Evolutionary conservation across 2,888 invertebrate species (phyloP).

Genomic region (Drepana falcataria): DNA sequence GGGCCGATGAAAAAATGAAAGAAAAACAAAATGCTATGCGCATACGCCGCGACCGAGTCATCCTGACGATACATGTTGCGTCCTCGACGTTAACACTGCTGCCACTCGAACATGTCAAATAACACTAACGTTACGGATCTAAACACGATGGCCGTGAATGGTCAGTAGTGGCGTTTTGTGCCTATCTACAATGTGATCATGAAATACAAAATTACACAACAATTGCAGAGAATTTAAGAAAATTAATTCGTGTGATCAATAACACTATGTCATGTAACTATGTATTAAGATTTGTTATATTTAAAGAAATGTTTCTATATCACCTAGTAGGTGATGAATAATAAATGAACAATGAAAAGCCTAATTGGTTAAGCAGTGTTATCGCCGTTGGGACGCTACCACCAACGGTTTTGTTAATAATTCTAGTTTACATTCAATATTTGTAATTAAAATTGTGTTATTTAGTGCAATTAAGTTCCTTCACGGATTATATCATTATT

Average conservation of each 20-base stretch:
- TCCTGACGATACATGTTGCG: slow-evolving; percentile 51
- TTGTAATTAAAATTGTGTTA: slow-evolving; percentile 58
- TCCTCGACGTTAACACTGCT: slow-evolving; percentile 69
- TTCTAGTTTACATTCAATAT: slow-evolving; percentile 47
- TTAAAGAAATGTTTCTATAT: slow-evolving; percentile 18
- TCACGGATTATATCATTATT: slow-evolving; percentile 50
- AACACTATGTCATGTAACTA: slow-evolving; percentile 10
- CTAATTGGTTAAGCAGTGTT: slow-evolving; percentile 70
- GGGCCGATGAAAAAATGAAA: slow-evolving; percentile 75
- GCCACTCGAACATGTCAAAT: slow-evolving; percentile 27
- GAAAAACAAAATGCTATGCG: slow-evolving; percentile 76
- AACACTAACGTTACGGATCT: slow-evolving; percentile 41
- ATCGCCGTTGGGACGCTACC: slow-evolving; percentile 62
- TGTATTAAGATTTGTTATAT: slow-evolving; percentile 48
- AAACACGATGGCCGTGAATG: slow-evolving; percentile 13
- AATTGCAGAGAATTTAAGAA: not conserved
- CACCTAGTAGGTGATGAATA: slow-evolving; percentile 22
- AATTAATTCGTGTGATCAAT: not conserved
- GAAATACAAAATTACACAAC: slow-evolving; percentile 11
- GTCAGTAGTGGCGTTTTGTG: not conserved
- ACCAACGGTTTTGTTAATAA: slow-evolving; percentile 58
- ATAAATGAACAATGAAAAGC: slow-evolving; percentile 36
- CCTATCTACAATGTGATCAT: slow-evolving; percentile 7
- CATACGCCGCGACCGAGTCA: slow-evolving; percentile 67
- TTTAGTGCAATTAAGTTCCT: slow-evolving; percentile 63